Conservation (phyloP, 1,140 invertebrate species). For the Drosophila baimaii region DNA sequence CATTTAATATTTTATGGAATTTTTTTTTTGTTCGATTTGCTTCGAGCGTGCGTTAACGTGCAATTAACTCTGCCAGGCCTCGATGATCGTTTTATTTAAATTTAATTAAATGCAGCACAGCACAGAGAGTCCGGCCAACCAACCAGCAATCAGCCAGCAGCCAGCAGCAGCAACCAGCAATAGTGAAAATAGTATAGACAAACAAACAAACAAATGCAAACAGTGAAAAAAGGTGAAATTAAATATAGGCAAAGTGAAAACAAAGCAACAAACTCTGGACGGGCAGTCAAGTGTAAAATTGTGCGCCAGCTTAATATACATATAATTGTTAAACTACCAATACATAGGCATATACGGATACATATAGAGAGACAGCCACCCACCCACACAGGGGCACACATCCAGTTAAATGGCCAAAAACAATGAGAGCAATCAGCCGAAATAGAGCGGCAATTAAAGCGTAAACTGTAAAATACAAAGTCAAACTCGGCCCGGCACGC, state of each 20-base stretch:
- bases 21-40: constrained; percentile 34
- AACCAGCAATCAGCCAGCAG: constrained; percentile 39
- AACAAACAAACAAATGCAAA: constrained; percentile 75
- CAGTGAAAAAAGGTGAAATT: constrained; percentile 82
- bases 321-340: constrained; percentile 69
- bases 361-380: constrained; percentile 30
- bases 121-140: constrained; percentile 38
- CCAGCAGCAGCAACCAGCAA: constrained; percentile 53
- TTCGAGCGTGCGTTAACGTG: constrained; percentile 64
- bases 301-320: constrained; percentile 74
- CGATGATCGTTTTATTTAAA: constrained; percentile 67
- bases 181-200: constrained; percentile 80
- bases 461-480: constrained; percentile 54
- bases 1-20: constrained; percentile 35
- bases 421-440: constrained; percentile 50
- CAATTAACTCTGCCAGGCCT: constrained; percentile 66
- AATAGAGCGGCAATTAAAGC: constrained; percentile 41
- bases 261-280: constrained; percentile 49
- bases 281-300: constrained; percentile 80
- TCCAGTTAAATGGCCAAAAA: constrained; percentile 44
- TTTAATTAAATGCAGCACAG: constrained; percentile 74
- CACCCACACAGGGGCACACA: constrained; percentile 33
- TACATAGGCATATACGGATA: constrained; percentile 49
- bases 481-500: constrained; percentile 39
- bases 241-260: constrained; percentile 78